Evolutionary conservation across 2,797 vertebrate genomes (phyloP), one percentile per base, ranked within the genome.

Genomic region (Carcharodon carcharias): DNA sequence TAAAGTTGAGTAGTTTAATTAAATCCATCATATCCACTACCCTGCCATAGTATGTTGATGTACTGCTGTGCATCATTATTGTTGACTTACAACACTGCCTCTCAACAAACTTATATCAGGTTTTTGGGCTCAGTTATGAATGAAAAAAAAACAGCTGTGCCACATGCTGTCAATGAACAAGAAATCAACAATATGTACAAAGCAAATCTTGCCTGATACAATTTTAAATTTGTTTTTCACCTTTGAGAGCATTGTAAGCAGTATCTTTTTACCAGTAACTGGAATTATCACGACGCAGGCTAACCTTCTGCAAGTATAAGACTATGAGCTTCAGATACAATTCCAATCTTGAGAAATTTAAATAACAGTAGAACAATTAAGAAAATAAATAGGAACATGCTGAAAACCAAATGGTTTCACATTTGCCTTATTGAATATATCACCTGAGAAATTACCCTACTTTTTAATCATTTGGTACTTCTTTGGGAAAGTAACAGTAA

Each of bases 151-250:
- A 77, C 11, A 77, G 67, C 94, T 73, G 50, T 95, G 65, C 67
- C 69, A 95, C 54, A 77, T 95, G 65, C 26, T 54, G 69, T 95
- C 67, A 95, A 54, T 77, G 35, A 92, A 77, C 69, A 77, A 58
- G 69, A 77, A 95, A 58, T 95, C 40, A 56, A 77, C 50, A 95
- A 77, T 95, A 95, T 71, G 77, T 95, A 95, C 94, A 95, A 77
- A 95, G 69, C 12, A 73, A 73, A 77, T 23, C 45, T 95, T 73
- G 94, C 94, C 69, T 71, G 63, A 95, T 69, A 71, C 45, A 94
- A 69, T 94, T 94, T 54, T 71, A 73, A 23, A 65, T 63, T 95
- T 18, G 2, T 28, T 95, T 95, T n/a, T 28, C 63, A 95, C 14
- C 45, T 31, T 95, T 50, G 94, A 95, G 31, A 95, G 54, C 28